Evolutionary conservation across 2,888 invertebrate species (phyloP), one percentile per base, ranked within the genome.

Genomic region (Corythucha ciliata): DNA sequence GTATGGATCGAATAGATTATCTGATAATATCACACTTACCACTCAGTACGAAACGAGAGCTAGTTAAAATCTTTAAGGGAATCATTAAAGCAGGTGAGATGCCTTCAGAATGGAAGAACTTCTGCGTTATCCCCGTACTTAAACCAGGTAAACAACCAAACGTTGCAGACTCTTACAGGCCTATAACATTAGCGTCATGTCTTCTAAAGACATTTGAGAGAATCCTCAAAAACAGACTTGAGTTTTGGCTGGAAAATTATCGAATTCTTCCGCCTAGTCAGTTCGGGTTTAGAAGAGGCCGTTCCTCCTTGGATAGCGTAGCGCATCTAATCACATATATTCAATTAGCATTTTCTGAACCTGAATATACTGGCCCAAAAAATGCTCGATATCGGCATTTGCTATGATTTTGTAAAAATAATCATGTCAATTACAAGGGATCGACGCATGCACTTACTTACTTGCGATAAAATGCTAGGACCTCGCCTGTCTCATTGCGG

Each of bases 161-260:
- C 14, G 24, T 26, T 12, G 24, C 39, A 3, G n/a, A n/a, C n/a
- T 55, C 55, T n/a, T 55, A 49, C 26, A 16, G 55, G 27, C 55
- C 55, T 10, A 54, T 55, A 18, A 40, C 51, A n/a, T 32, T 54
- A 14, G 29, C 50, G 3, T 48, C 52, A 34, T 55, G 55, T 37
- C 16, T 49, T 5, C 16, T 32, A 14, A 55, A 55, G 44, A 54
- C 34, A 7, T 56, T 44, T 26, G 54, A 54, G 29, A 44, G 49
- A 25, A 24, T 55, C 22, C 12, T 55, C 18, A 41, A 44, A 25
- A 26, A n/a, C n/a, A n/a, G n/a, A n/a, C n/a, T n/a, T n/a, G n/a
- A n/a, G n/a, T n/a, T 47, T 40, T 56, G 51, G 51, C 14, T 51
- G 14, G 55, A 56, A 56, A 27, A 41, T 22, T 12, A 40, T 10